These are phyloP conservation scores for Nycticebus coucang DNA, from an alignment of 2,113 vertebrate genomes.

Conservation along the genomic window DNA sequence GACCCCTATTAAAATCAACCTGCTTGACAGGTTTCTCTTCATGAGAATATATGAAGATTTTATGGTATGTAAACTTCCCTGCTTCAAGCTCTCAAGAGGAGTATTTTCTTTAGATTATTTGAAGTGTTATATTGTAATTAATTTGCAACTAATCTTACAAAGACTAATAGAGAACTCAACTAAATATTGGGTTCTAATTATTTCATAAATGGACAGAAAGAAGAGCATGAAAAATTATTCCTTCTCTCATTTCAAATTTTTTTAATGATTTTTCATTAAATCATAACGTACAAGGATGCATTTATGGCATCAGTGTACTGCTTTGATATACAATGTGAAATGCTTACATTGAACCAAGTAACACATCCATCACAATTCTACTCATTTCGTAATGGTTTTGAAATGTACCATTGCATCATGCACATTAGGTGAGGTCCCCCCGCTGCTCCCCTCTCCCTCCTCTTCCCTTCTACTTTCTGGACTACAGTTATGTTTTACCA, in stretches of 20 bases:
- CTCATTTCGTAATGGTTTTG: too few species aligned
- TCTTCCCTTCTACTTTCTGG: too few species aligned
- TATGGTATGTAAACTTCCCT: neutral
- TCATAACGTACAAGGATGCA: too few species aligned
- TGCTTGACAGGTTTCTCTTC: neutral
- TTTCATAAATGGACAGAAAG: neutral
- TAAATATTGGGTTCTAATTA: neutral
- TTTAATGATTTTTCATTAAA: too few species aligned
- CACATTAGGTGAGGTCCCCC: too few species aligned
- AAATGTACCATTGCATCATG: too few species aligned
- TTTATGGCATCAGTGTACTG: too few species aligned
- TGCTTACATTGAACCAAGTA: too few species aligned
- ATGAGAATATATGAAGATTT: neutral
- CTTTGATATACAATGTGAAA: too few species aligned
- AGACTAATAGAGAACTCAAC: neutral
- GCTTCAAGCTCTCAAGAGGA: neutral
- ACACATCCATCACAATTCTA: too few species aligned
- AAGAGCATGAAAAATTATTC: neutral
- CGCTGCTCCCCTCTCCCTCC: too few species aligned
- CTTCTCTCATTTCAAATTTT: neutral
- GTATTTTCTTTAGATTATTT: neutral
- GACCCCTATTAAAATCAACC: neutral
- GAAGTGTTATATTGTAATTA: neutral
- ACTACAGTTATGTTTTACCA: too few species aligned
- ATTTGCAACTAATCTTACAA: neutral